phyloP scores from a whole-genome alignment of 2,113 vertebrate species.

The Ictalurus furcatus region DNA sequence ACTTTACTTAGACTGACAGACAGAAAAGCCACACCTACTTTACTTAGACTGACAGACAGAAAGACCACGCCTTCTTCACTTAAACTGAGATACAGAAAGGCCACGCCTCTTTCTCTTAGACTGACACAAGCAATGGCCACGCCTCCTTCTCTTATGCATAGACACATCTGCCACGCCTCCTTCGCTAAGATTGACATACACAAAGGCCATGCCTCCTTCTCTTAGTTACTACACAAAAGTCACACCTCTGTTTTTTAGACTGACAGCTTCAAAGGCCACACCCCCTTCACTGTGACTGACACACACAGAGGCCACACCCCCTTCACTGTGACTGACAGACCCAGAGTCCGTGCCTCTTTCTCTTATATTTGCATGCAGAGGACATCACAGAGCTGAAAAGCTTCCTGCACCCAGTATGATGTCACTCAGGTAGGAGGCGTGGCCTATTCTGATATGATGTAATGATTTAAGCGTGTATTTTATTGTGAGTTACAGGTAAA shows the following conservation, averaged over 20 bases:
- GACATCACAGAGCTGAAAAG: neutral
- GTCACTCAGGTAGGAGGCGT: neutral
- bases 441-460: neutral
- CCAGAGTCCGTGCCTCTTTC: neutral
- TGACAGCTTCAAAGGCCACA: neutral
- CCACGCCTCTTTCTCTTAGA: no score
- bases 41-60: neutral
- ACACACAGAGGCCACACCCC: neutral
- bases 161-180: neutral
- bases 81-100: no score
- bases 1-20: neutral
- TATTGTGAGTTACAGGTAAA: neutral
- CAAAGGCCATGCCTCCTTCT: neutral
- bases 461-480: neutral
- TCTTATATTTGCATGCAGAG: neutral
- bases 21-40: neutral
- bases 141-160: no score
- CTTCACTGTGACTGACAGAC: neutral
- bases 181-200: neutral
- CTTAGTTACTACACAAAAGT: no score
- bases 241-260: no score
- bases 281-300: neutral
- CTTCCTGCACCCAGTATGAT: neutral
- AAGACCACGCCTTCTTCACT: neutral
- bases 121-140: no score